Percentiles rank a stretch among this genome's conserved stretches.
Evolutionary conservation across 2,888 invertebrate genomes (phyloP).

Genomic region (Tuberolachnus salignus): DNA sequence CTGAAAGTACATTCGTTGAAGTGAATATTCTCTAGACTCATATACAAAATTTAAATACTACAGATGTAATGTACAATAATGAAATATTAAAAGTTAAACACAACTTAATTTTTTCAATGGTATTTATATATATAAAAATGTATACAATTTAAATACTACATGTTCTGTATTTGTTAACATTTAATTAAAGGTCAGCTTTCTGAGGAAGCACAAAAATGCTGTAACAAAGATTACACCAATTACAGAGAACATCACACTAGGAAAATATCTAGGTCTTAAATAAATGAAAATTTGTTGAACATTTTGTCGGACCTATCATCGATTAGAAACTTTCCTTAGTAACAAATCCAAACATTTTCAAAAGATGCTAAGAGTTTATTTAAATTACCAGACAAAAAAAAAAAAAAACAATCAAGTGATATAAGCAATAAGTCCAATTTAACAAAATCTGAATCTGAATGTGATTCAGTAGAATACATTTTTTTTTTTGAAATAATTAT

Average conservation of each 20-base stretch:
- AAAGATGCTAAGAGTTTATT: background rate
- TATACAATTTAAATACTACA: too few species aligned
- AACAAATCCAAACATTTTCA: background rate
- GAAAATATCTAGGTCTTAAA: background rate
- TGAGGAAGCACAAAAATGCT: conserved; percentile 9
- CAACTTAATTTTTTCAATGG: too few species aligned
- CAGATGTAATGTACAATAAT: too few species aligned
- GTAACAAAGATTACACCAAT: conserved; percentile 1
- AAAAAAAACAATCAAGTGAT: too few species aligned
- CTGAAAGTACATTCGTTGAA: too few species aligned
- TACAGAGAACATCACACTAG: background rate
- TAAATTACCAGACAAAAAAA: background rate
- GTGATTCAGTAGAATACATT: conserved; percentile 1
- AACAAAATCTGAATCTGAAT: conserved; percentile 1
- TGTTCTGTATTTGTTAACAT: too few species aligned
- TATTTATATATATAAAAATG: too few species aligned
- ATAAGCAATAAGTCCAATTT: too few species aligned
- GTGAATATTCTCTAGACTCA: too few species aligned
- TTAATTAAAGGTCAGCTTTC: background rate
- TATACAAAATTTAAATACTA: too few species aligned
- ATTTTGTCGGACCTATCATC: conserved; percentile 8
- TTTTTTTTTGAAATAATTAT: too few species aligned
- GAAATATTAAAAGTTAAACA: too few species aligned
- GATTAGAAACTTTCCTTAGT: background rate
- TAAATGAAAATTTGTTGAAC: conserved; percentile 4